Evolutionary conservation across 2,888 invertebrate genomes (phyloP).

Genomic region (Doris montereyensis): DNA sequence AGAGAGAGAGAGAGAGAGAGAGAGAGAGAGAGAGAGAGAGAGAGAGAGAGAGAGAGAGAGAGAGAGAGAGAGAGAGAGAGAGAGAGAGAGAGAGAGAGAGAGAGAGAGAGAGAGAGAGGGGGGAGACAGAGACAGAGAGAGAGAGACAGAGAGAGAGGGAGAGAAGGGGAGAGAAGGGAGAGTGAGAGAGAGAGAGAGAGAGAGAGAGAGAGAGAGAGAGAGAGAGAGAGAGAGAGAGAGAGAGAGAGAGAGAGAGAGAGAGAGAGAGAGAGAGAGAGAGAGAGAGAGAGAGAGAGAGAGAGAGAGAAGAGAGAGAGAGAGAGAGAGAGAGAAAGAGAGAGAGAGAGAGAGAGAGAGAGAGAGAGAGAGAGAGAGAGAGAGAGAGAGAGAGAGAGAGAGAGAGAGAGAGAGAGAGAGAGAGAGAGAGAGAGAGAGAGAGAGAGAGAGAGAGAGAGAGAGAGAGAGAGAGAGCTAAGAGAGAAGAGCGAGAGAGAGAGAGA

Average conservation of each 20-base stretch:
- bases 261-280: too few species aligned
- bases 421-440: slow-evolving; percentile 8
- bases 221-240: too few species aligned
- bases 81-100: too few species aligned
- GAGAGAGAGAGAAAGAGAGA: not conserved
- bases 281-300: too few species aligned
- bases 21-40: too few species aligned
- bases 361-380: slow-evolving; percentile 7
- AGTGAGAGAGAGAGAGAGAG: not conserved
- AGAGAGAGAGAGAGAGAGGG: too few species aligned
- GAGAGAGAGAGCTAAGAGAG: too few species aligned
- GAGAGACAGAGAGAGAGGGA: not conserved
- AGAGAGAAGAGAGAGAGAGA: not conserved
- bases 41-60: too few species aligned
- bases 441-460: slow-evolving; percentile 3
- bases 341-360: slow-evolving; percentile 5
- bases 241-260: not conserved
- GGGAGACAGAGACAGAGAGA: not conserved
- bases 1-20: too few species aligned
- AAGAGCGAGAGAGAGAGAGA: too few species aligned
- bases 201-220: not conserved
- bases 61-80: too few species aligned
- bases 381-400: slow-evolving; percentile 4
- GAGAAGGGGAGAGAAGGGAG: not conserved
- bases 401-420: not conserved